A percentile compares a stretch with the other conserved stretches of the same genome.
Conservation (phyloP, 2,888 invertebrate genomes). For the Eilema griseolum region DNA sequence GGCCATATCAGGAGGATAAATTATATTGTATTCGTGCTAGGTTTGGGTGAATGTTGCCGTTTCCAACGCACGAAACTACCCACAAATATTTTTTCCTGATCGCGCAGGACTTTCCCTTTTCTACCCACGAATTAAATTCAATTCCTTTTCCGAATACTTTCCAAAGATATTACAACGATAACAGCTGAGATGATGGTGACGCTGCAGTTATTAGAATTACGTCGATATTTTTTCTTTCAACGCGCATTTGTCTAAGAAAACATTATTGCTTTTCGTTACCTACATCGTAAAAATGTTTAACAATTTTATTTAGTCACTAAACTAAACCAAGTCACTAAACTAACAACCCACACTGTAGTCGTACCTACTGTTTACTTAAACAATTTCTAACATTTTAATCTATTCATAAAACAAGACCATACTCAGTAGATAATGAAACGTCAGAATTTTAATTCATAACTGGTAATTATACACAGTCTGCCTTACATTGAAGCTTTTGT, state of each 20-base stretch:
- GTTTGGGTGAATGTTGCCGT: no score
- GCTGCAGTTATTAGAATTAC: background rate
- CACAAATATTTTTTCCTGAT: no score
- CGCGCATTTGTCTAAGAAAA: background rate
- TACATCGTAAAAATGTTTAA: background rate
- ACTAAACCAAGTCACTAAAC: no score
- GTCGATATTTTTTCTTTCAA: background rate
- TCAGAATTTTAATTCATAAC: slow-evolving; percentile 37
- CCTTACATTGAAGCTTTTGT: slow-evolving; percentile 55
- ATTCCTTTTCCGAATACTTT: no score
- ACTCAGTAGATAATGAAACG: slow-evolving; percentile 54
- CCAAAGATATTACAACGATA: no score
- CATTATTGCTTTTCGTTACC: background rate
- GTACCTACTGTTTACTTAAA: slow-evolving; percentile 29
- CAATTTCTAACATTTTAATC: slow-evolving; percentile 40
- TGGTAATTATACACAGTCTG: slow-evolving; percentile 48
- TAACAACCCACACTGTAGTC: background rate
- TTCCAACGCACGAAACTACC: no score
- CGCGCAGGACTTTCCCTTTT: no score
- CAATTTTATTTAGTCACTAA: background rate
- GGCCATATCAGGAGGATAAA: background rate
- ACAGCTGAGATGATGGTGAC: background rate
- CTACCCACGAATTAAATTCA: no score
- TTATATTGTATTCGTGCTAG: background rate
- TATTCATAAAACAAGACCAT: slow-evolving; percentile 46